Evolutionary conservation across 2,113 vertebrate genomes (phyloP), one percentile per base, ranked within the genome.

Genomic region (Clupea harengus): DNA sequence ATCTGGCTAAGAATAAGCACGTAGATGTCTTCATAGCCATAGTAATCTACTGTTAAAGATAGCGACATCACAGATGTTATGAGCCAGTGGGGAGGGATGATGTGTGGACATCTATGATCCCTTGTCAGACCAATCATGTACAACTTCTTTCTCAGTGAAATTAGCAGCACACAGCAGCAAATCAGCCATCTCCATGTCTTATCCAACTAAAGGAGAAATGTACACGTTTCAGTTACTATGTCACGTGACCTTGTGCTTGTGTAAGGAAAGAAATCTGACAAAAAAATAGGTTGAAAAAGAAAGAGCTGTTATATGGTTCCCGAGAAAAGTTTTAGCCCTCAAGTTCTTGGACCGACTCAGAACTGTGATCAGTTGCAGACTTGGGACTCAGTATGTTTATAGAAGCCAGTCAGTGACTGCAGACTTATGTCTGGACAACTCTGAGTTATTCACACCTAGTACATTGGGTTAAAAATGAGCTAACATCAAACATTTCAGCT

Each of bases 211-310:
- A 25, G n/a, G n/a, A 28, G 64, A 11, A 67, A 67, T 67, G 64
- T 9, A 25, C 64, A 67, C 64, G 64, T 67, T 67, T 67, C 28
- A 11, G 64, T 64, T 64, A 22, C 11, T 64, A 25, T 64, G 60
- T 89, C 86, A 91, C 44, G 64, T 89, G 90, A 90, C 17, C 83
- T 83, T 75, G 50, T 60, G 57, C 84, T 84, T 28, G 18, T 64
- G 49, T 85, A 60, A 83, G 45, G 50, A 44, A 72, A 88, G 72
- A 88, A 88, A 82, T 82, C 81, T 85, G 88, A 80, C 83, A 88
- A 82, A 18, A 52, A 45, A 64, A 64, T 15, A 1, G 18, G 52
- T 11, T 54, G 18, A n/a, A n/a, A 25, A 7, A 64, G 7, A 28
- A 67, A 67, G 25, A 67, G n/a, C 25, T 67, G 64, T 67, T 67